Evolutionary conservation across 2,888 invertebrate species (phyloP).

Genomic region (Nephrotoma flavescens): DNA sequence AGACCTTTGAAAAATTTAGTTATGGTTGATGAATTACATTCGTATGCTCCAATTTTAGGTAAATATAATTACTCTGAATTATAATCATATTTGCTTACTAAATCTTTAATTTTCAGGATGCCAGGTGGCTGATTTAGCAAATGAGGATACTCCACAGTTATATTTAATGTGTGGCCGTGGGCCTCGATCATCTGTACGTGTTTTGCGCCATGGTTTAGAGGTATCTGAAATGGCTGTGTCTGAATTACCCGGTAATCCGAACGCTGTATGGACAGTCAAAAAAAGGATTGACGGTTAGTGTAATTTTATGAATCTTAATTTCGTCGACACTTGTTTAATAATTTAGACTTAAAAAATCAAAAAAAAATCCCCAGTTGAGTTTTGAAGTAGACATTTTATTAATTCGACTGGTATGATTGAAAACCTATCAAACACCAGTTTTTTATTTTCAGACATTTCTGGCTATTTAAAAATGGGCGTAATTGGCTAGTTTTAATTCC

Average conservation of each 20-base stretch:
- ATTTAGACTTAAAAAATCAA: not conserved
- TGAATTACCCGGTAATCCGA: conserved; percentile 98
- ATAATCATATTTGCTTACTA: conserved; percentile 9
- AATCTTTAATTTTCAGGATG: conserved; percentile 37
- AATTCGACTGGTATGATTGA: conserved; percentile 21
- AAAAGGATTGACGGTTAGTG: conserved; percentile 87
- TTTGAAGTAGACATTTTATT: conserved; percentile 31
- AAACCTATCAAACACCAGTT: conserved; percentile 78
- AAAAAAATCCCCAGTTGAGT: not conserved
- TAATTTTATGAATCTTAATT: not conserved
- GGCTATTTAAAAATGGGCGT: conserved; percentile 11
- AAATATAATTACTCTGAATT: conserved; percentile 11
- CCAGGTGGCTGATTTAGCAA: conserved; percentile 86
- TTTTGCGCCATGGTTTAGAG: conserved; percentile 91
- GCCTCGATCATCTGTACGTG: conserved; percentile 81
- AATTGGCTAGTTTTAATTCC: conserved; percentile 13
- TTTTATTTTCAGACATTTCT: conserved; percentile 64
- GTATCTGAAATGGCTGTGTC: conserved; percentile 99
- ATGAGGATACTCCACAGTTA: conserved; percentile 97
- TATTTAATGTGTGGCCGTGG: conserved; percentile 94
- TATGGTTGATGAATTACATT: conserved; percentile 92
- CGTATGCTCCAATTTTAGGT: conserved; percentile 84
- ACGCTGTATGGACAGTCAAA: conserved; percentile 99
- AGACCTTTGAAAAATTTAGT: conserved; percentile 86
- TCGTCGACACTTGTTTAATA: not conserved